Conservation (phyloP, 2,797 vertebrate species). For the Gymnocypris eckloni region DNA sequence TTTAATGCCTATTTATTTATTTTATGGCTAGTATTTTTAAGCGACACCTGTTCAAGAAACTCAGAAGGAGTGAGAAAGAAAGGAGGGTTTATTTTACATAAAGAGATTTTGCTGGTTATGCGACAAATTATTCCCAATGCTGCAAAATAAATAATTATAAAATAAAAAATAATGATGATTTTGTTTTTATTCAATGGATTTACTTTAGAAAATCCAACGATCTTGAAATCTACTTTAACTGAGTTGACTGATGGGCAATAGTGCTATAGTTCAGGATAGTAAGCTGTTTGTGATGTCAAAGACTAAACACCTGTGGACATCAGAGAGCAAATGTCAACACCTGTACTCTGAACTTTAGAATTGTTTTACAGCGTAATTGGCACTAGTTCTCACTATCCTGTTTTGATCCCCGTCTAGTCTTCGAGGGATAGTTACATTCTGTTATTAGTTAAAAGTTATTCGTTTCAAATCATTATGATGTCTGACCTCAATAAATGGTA, state of each 20-base stretch:
- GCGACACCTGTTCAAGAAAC: conserved; percentile 67
- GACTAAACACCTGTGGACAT: conserved; percentile 50
- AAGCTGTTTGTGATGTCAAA: conserved; percentile 50
- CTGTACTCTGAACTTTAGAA: conserved; percentile 52
- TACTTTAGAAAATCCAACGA: background rate
- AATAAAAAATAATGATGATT: background rate
- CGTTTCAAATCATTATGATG: background rate
- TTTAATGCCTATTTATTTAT: background rate
- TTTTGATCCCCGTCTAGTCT: conserved; percentile 16
- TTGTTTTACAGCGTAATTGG: conserved; percentile 63
- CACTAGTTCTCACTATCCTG: conserved; percentile 33
- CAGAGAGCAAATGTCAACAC: conserved; percentile 57
- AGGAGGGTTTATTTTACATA: background rate
- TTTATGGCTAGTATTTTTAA: conserved; percentile 59
- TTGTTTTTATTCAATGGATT: background rate
- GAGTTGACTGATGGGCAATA: conserved; percentile 29
- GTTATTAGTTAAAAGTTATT: conserved; percentile 13
- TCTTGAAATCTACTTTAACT: background rate
- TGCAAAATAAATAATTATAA: background rate
- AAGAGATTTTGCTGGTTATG: background rate
- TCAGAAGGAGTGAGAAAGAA: conserved; percentile 7
- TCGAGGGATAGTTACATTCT: conserved; percentile 13
- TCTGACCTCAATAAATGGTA: background rate
- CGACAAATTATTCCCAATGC: background rate
- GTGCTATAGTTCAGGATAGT: conserved; percentile 43